Conservation (phyloP, 1,140 invertebrate species). For the Hestina assimilis region DNA sequence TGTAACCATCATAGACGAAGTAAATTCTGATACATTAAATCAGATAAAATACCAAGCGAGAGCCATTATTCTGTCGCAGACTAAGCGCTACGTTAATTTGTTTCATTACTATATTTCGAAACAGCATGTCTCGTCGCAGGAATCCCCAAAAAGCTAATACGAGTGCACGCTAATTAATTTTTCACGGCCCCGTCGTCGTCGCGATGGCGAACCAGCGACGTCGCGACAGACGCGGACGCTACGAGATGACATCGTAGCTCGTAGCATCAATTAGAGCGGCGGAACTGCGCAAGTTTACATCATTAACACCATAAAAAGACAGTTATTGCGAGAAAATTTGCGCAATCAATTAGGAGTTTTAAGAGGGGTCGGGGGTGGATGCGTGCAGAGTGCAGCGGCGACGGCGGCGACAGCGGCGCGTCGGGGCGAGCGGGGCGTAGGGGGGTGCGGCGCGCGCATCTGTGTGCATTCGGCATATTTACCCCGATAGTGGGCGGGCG, state of each 20-base stretch:
- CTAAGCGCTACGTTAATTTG: not conserved
- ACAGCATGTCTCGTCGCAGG: conserved; percentile 26
- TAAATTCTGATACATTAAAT: too few species aligned
- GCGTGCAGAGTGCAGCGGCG: conserved; percentile 71
- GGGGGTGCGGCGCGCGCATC: conserved; percentile 69
- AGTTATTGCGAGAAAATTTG: conserved; percentile 77
- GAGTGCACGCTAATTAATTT: conserved; percentile 62
- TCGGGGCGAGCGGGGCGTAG: conserved; percentile 27
- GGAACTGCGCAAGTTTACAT: conserved; percentile 73
- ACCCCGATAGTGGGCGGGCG: conserved; percentile 76
- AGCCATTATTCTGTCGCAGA: not conserved
- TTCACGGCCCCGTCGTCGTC: conserved; percentile 51
- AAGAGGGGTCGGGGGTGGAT: conserved; percentile 68
- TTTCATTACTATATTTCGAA: conserved; percentile 8
- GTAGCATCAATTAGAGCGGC: conserved; percentile 65
- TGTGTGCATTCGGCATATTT: conserved; percentile 78
- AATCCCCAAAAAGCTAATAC: conserved; percentile 50
- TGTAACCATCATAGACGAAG: too few species aligned
- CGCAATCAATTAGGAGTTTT: conserved; percentile 78
- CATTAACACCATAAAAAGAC: conserved; percentile 77
- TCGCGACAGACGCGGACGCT: conserved; percentile 14
- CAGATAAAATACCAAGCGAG: not conserved
- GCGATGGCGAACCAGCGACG: conserved; percentile 29
- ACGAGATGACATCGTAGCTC: conserved; percentile 30
- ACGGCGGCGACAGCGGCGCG: conserved; percentile 37